phyloP scores from a whole-genome alignment of 2,113 vertebrate genomes.

The Proterorhinus semilunaris region DNA sequence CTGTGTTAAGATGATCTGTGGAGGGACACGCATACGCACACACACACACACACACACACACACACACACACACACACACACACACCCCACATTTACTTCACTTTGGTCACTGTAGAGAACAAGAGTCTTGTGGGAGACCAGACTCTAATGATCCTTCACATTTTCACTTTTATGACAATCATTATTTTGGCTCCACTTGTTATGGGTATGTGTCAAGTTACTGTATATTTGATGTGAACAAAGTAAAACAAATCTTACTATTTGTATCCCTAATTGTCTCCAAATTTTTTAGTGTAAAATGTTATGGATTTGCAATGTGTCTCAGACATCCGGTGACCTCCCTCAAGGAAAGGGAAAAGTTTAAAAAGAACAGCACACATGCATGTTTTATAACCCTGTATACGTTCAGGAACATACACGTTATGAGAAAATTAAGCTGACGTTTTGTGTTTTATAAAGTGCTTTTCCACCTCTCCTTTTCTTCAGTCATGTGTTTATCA shows the following conservation, averaged over 20 bases:
- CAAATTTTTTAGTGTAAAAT: too few species aligned
- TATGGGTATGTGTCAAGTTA: slow-evolving; percentile 8
- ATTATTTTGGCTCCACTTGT: slow-evolving; percentile 25
- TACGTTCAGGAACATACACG: too few species aligned
- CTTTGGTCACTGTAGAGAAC: slow-evolving; percentile 22
- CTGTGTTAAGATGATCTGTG: slow-evolving; percentile 53
- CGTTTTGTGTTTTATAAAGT: slow-evolving; percentile 65
- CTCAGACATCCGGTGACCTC: too few species aligned
- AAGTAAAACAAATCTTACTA: not conserved
- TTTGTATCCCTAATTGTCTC: too few species aligned
- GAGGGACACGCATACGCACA: slow-evolving; percentile 33
- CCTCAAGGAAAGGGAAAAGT: too few species aligned
- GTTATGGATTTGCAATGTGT: too few species aligned
- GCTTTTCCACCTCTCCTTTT: slow-evolving; percentile 55
- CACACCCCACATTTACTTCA: too few species aligned
- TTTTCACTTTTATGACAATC: slow-evolving; percentile 40
- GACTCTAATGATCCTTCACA: slow-evolving; percentile 33
- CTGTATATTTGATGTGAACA: not conserved
- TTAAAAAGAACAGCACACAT: too few species aligned
- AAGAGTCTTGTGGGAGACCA: slow-evolving; percentile 23
- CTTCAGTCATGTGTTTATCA: slow-evolving; percentile 41
- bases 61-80: too few species aligned
- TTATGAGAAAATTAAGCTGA: slow-evolving; percentile 14
- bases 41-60: not conserved
- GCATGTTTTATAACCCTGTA: too few species aligned